phyloP scores from a whole-genome alignment of 2,113 vertebrate genomes.

The Platysteira castanea region DNA sequence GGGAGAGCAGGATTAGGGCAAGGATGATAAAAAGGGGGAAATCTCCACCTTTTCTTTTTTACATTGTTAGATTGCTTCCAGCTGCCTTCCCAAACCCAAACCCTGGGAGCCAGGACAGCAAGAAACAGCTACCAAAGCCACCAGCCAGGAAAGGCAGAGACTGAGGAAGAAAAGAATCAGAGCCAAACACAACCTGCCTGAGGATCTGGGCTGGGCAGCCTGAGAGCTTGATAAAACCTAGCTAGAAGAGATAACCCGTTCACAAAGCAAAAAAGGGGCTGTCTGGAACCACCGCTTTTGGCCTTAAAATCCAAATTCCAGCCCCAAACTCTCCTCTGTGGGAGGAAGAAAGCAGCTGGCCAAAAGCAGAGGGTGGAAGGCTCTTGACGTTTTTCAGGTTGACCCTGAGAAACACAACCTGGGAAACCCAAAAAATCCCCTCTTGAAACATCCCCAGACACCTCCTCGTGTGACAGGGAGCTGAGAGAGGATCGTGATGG shows the following conservation, averaged over 20 bases:
- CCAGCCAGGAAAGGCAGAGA: not conserved
- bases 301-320: not conserved
- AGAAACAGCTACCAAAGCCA: not conserved
- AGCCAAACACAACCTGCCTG: not conserved
- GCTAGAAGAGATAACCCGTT: not conserved
- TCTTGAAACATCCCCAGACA: not conserved
- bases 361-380: not conserved
- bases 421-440: not conserved
- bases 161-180: not conserved
- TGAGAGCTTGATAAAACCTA: not conserved
- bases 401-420: not conserved
- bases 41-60: not conserved
- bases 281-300: not conserved
- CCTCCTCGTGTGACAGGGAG: not conserved
- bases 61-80: not conserved
- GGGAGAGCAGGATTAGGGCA: not conserved
- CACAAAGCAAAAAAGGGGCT: not conserved
- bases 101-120: not conserved
- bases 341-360: not conserved
- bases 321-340: not conserved
- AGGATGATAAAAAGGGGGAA: not conserved
- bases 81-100: not conserved
- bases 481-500: not conserved
- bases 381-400: not conserved
- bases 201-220: not conserved